A percentile compares a stretch with the other conserved stretches of the same genome.
Conservation (phyloP, 2,113 vertebrate genomes). For the Aphelocoma coerulescens region DNA sequence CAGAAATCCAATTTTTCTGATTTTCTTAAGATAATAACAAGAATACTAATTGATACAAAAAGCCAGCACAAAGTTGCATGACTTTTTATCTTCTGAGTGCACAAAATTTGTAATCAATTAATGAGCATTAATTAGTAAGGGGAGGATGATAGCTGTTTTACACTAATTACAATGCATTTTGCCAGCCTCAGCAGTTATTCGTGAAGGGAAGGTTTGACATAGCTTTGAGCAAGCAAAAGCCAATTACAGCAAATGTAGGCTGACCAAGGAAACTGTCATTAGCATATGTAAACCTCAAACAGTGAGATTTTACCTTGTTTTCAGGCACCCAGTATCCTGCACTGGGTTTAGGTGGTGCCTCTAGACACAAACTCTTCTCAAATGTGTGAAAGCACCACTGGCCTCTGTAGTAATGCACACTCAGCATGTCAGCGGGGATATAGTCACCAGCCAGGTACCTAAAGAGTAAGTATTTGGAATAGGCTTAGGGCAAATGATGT, state of each 20-base stretch:
- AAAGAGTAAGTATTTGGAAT: neutral
- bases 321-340: neutral
- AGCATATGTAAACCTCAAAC: neutral
- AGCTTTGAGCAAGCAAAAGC: neutral
- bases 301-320: neutral
- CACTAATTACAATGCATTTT: neutral
- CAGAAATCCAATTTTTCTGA: neutral
- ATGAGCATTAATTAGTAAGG: neutral
- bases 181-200: neutral
- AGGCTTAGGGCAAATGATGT: neutral
- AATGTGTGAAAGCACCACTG: rapidly evolving
- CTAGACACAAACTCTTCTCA: neutral
- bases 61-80: neutral
- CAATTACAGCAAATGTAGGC: neutral
- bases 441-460: neutral
- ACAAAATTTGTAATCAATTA: constrained; percentile 5
- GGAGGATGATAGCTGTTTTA: neutral
- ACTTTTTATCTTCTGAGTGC: neutral
- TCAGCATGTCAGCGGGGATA: rapidly evolving
- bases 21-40: neutral
- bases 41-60: constrained; percentile 1
- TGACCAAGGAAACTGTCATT: neutral
- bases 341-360: neutral
- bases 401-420: neutral
- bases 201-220: neutral